Evolutionary conservation across 30 jellyfish, hydroid and myxozoan genomes (phyloP).

Genomic region (Aurelia coerulea): DNA sequence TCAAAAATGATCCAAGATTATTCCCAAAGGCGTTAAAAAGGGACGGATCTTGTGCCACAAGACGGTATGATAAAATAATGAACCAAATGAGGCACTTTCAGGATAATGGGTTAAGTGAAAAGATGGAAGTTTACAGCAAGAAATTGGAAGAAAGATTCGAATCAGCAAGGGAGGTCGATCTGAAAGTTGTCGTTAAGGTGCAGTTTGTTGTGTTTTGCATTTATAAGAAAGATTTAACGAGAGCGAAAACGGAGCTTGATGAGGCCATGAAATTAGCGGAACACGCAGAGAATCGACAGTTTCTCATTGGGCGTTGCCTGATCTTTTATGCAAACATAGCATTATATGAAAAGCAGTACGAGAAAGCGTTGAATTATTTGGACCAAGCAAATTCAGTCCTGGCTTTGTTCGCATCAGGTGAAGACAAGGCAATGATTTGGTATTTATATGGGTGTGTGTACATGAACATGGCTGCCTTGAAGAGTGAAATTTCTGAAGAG

Average conservation of each 20-base stretch:
- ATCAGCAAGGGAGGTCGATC: slow-evolving; percentile 6
- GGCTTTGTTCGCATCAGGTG: slow-evolving; percentile 23
- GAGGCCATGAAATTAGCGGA: slow-evolving; percentile 21
- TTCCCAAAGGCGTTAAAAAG: slow-evolving; percentile 33
- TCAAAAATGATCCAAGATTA: neutral
- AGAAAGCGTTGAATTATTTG: slow-evolving; percentile 18
- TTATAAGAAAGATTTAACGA: slow-evolving; percentile 1
- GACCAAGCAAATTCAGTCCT: slow-evolving; percentile 15
- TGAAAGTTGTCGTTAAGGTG: slow-evolving; percentile 14
- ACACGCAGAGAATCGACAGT: slow-evolving; percentile 6
- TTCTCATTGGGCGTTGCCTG: slow-evolving; percentile 7
- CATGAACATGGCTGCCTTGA: slow-evolving; percentile 20
- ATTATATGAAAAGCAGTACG: slow-evolving; percentile 12
- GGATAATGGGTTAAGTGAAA: slow-evolving; percentile 6
- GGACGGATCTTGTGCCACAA: slow-evolving; percentile 3
- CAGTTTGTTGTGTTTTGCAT: slow-evolving; percentile 12
- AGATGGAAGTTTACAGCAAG: neutral
- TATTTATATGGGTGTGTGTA: slow-evolving; percentile 24
- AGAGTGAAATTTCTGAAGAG: neutral
- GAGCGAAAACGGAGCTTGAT: slow-evolving; percentile 23
- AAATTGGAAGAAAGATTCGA: neutral
- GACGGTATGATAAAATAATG: slow-evolving; percentile 8
- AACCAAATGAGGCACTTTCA: slow-evolving; percentile 11
- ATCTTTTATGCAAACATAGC: slow-evolving; percentile 4
- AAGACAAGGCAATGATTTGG: slow-evolving; percentile 12